Conservation (phyloP, 2,888 invertebrate genomes). For the Abrostola tripartita region DNA sequence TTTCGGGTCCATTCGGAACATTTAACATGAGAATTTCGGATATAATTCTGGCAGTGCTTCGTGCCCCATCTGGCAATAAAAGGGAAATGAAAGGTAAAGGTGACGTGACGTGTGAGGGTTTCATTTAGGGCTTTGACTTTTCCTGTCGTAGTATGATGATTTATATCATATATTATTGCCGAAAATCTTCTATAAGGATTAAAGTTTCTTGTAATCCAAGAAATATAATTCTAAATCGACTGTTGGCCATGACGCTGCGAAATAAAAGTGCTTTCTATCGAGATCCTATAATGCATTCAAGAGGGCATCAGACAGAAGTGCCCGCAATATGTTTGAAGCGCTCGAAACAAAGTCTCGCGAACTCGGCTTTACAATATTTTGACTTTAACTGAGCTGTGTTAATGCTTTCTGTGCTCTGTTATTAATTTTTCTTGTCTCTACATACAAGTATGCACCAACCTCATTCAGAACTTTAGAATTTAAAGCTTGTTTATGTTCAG, state of each 20-base stretch:
- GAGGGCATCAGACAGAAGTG: too few relatives aligned
- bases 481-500: too few relatives aligned
- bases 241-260: not conserved
- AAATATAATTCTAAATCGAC: not conserved
- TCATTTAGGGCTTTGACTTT: not conserved
- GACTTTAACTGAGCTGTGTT: too few relatives aligned
- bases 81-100: conserved; percentile 6
- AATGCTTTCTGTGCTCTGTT: too few relatives aligned
- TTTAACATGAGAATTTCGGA: conserved; percentile 17
- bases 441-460: too few relatives aligned
- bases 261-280: not conserved
- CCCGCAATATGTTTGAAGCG: too few relatives aligned
- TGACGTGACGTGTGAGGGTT: conserved; percentile 1
- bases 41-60: conserved; percentile 1
- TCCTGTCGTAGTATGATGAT: not conserved
- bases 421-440: too few relatives aligned
- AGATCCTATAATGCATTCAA: not conserved
- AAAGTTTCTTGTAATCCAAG: not conserved
- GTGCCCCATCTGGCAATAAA: conserved; percentile 4
- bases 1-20: conserved; percentile 17
- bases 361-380: too few relatives aligned
- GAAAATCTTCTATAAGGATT: not conserved
- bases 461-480: too few relatives aligned
- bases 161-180: not conserved
- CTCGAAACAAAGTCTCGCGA: too few relatives aligned